phyloP scores from a whole-genome alignment of 2,888 invertebrate species.

The Drosophila bunnanda region DNA sequence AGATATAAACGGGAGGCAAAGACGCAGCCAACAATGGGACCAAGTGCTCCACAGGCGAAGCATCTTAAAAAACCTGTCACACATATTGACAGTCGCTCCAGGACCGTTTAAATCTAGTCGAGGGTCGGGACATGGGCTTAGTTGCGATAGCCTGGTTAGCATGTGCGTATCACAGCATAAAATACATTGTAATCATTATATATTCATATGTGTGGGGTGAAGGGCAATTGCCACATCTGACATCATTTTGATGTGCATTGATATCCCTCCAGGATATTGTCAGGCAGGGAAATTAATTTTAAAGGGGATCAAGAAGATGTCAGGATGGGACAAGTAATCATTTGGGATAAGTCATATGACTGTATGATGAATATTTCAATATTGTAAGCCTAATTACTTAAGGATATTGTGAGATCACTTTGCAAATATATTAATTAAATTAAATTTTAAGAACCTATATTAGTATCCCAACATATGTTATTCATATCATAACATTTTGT shows the following conservation, averaged over 20 bases:
- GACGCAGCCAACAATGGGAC: conserved; percentile 72
- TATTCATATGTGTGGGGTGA: conserved; percentile 20
- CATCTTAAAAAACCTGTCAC: conserved; percentile 56
- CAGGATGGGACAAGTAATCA: conserved; percentile 22
- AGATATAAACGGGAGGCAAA: conserved; percentile 39
- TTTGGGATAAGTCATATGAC: not conserved
- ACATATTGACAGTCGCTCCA: conserved; percentile 52
- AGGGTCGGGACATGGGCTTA: conserved; percentile 34
- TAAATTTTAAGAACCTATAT: too few relatives aligned
- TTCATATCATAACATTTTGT: too few relatives aligned
- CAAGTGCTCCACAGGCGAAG: conserved; percentile 48
- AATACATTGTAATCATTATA: conserved; percentile 67
- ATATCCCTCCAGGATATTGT: conserved; percentile 12
- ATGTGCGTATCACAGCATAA: conserved; percentile 45
- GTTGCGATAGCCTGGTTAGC: conserved; percentile 18
- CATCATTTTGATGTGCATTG: conserved; percentile 36
- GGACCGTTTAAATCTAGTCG: conserved; percentile 48
- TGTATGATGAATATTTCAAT: not conserved
- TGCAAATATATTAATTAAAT: too few relatives aligned
- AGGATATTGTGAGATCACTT: not conserved
- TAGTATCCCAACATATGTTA: too few relatives aligned
- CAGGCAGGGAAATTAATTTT: conserved; percentile 27
- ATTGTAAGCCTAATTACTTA: not conserved
- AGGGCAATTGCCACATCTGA: conserved; percentile 34
- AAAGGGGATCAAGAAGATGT: conserved; percentile 7